Evolutionary conservation across 2,113 vertebrate genomes (phyloP).

Genomic region (Microcebus tavaratra): DNA sequence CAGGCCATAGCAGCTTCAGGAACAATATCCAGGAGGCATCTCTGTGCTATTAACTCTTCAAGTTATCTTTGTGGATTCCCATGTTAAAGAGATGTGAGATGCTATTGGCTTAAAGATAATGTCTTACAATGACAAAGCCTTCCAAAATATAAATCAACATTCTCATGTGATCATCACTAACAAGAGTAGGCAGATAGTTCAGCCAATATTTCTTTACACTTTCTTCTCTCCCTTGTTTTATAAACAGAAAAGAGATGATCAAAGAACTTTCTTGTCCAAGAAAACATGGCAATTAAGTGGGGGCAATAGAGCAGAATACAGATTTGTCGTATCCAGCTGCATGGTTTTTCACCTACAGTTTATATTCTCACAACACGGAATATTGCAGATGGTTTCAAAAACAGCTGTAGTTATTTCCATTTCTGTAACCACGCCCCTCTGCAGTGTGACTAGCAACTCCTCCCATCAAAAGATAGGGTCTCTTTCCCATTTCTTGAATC

Average conservation of each 20-base stretch:
- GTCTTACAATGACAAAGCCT: neutral
- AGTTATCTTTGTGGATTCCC: neutral
- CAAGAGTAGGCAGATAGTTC: neutral
- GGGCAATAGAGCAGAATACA: neutral
- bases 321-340: neutral
- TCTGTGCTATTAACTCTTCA: neutral
- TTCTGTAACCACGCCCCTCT: neutral
- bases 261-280: neutral
- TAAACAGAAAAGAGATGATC: neutral
- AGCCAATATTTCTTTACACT: neutral
- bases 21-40: neutral
- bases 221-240: neutral
- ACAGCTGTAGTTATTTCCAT: neutral
- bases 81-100: neutral
- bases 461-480: neutral
- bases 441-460: neutral
- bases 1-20: neutral
- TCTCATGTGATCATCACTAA: neutral
- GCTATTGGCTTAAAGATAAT: slow-evolving; percentile 4
- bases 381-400: neutral
- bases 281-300: neutral
- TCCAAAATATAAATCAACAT: neutral
- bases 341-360: neutral
- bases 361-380: neutral
- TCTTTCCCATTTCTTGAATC: neutral